Conservation (phyloP, 2,888 invertebrate genomes). For the Latheticus oryzae region DNA sequence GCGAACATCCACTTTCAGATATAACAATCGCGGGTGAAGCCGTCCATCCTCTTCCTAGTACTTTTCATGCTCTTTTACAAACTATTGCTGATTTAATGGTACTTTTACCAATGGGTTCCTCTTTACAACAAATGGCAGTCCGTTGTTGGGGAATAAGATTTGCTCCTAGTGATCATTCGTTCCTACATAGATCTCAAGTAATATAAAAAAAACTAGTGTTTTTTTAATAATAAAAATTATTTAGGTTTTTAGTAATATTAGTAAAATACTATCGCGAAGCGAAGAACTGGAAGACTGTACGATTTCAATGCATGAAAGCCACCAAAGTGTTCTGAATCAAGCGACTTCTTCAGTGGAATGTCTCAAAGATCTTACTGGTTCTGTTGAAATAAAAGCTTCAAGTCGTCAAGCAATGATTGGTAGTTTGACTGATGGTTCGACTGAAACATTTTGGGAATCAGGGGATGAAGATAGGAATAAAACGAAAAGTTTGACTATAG, state of each 20-base stretch:
- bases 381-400: slow-evolving; percentile 87
- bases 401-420: slow-evolving; percentile 95
- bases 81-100: slow-evolving; percentile 94
- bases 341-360: slow-evolving; percentile 71
- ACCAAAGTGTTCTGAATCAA: slow-evolving; percentile 66
- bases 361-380: slow-evolving; percentile 79
- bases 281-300: slow-evolving; percentile 81
- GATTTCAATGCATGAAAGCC: slow-evolving; percentile 71
- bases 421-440: slow-evolving; percentile 91
- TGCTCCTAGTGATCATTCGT: slow-evolving; percentile 88
- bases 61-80: slow-evolving; percentile 87
- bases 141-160: slow-evolving; percentile 94
- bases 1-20: slow-evolving; percentile 85
- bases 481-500: slow-evolving; percentile 83
- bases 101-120: slow-evolving; percentile 85
- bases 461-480: slow-evolving; percentile 97
- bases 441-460: slow-evolving; percentile 99
- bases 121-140: slow-evolving; percentile 91
- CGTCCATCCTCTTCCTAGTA: slow-evolving; percentile 71
- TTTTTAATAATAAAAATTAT: slow-evolving; percentile 52
- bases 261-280: slow-evolving; percentile 92
- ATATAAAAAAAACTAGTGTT: slow-evolving; percentile 9
- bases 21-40: slow-evolving; percentile 80
- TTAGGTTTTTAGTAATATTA: slow-evolving; percentile 92
- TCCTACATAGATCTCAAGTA: slow-evolving; percentile 77